Conservation (phyloP, 2,797 vertebrate species). For the Danio aesculapii region DNA sequence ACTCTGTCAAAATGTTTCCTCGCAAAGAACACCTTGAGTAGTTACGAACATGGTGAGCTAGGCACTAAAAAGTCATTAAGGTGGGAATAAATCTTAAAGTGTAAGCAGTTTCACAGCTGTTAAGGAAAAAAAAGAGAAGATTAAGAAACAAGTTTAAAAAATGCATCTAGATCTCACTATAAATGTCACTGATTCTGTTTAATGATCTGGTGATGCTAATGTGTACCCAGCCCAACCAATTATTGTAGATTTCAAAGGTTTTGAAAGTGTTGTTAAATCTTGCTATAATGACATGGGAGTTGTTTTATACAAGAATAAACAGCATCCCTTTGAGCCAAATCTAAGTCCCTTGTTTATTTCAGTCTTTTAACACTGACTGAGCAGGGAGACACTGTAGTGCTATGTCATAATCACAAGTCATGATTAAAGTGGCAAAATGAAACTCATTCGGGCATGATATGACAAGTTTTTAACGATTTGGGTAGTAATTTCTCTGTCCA, state of each 20-base stretch:
- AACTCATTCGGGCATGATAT: slow-evolving; percentile 61
- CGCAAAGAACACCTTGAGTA: slow-evolving; percentile 33
- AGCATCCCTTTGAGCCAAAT: slow-evolving; percentile 64
- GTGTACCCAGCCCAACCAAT: not conserved
- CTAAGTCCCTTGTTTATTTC: slow-evolving; percentile 57
- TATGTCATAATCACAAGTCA: slow-evolving; percentile 66
- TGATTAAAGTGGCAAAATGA: slow-evolving; percentile 59
- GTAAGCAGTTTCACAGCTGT: slow-evolving; percentile 25
- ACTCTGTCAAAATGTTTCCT: slow-evolving; percentile 36
- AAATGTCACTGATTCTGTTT: not conserved
- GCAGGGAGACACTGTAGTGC: slow-evolving; percentile 65
- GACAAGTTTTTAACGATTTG: slow-evolving; percentile 22
- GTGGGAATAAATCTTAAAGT: not conserved
- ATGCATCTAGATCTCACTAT: not conserved
- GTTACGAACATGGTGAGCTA: slow-evolving; percentile 25
- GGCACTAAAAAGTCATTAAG: slow-evolving; percentile 14
- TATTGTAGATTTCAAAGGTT: slow-evolving; percentile 10
- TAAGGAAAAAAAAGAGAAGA: not conserved
- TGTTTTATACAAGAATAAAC: slow-evolving; percentile 74
- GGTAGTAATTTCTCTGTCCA: not conserved
- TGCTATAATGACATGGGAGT: slow-evolving; percentile 54
- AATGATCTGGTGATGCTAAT: not conserved
- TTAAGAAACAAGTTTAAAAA: slow-evolving; percentile 10
- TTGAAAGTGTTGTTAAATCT: slow-evolving; percentile 32
- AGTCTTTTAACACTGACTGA: slow-evolving; percentile 62